A percentile compares a stretch with the other conserved stretches of the same genome.
Evolutionary conservation across 2,797 vertebrate species (phyloP).

Genomic region (Sebastes wilsoni): DNA sequence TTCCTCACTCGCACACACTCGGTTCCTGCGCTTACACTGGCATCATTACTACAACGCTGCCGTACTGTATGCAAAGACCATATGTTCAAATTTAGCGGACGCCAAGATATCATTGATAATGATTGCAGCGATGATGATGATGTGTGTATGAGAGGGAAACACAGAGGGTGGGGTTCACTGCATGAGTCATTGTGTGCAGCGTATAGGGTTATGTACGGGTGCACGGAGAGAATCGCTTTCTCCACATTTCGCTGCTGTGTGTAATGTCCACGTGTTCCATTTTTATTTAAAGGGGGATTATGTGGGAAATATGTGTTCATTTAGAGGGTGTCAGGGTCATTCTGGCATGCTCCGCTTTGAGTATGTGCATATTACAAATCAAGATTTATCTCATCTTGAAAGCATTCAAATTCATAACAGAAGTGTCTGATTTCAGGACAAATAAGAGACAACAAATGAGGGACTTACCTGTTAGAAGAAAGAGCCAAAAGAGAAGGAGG

Average conservation of each 20-base stretch:
- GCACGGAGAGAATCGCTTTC: not conserved
- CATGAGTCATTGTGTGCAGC: conserved; percentile 29
- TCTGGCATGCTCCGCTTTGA: conserved; percentile 5
- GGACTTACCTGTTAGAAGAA: conserved; percentile 65
- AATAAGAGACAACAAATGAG: not conserved
- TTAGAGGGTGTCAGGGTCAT: conserved; percentile 42
- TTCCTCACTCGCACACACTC: conserved; percentile 25
- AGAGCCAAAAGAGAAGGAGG: conserved; percentile 11
- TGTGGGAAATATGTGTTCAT: conserved; percentile 28
- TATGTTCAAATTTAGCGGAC: conserved; percentile 34
- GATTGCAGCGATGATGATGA: conserved; percentile 48
- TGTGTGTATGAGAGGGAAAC: conserved; percentile 54
- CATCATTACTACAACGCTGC: conserved; percentile 20
- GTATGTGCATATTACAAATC: not conserved
- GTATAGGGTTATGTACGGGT: conserved; percentile 13
- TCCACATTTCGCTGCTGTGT: conserved; percentile 3
- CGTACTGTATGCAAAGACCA: conserved; percentile 57
- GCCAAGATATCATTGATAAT: conserved; percentile 55
- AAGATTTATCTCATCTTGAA: not conserved
- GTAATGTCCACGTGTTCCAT: conserved; percentile 50
- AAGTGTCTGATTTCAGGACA: not conserved
- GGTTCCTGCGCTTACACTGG: conserved; percentile 15
- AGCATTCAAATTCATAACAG: not conserved
- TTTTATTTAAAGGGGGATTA: conserved; percentile 29
- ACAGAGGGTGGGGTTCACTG: conserved; percentile 26